Evolutionary conservation across 2,888 invertebrate species (phyloP).

Genomic region (Caenorhabditis sinica): DNA sequence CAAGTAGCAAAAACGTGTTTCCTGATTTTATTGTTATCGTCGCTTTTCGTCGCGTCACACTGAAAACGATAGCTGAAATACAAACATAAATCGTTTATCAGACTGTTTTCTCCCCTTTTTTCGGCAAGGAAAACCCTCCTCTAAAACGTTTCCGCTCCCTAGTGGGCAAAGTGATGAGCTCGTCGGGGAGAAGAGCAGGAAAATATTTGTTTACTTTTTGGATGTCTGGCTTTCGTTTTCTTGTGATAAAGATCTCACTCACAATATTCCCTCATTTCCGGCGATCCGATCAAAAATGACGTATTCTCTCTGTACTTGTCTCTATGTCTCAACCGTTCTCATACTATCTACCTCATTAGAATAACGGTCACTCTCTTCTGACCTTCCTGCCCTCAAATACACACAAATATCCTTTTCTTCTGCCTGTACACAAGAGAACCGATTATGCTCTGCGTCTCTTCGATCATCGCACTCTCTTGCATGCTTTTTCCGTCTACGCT

Average conservation of each 20-base stretch:
- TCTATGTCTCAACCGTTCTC: slow-evolving; percentile 9
- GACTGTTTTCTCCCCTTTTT: slow-evolving; percentile 22
- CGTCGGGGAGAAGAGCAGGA: slow-evolving; percentile 4
- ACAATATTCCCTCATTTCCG: slow-evolving; percentile 37
- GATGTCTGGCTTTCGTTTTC: slow-evolving; percentile 20
- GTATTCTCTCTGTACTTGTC: slow-evolving; percentile 20
- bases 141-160: slow-evolving; percentile 41
- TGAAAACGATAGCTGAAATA: slow-evolving; percentile 29
- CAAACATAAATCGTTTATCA: slow-evolving; percentile 38
- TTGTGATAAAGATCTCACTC: slow-evolving; percentile 27
- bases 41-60: slow-evolving; percentile 21
- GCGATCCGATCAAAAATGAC: slow-evolving; percentile 40
- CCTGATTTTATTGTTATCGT: slow-evolving; percentile 6
- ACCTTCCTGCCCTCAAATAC: slow-evolving; percentile 45
- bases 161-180: slow-evolving; percentile 57
- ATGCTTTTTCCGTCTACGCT: slow-evolving; percentile 40
- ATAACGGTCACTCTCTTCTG: slow-evolving; percentile 48
- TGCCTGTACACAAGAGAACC: slow-evolving; percentile 54
- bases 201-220: slow-evolving; percentile 44
- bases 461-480: slow-evolving; percentile 25
- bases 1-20: neutral
- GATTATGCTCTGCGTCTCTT: slow-evolving; percentile 59
- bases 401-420: slow-evolving; percentile 47
- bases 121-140: slow-evolving; percentile 8
- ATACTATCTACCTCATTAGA: slow-evolving; percentile 37